Evolutionary conservation across 2,797 vertebrate species (phyloP), one percentile per base, ranked within the genome.

Genomic region (Borostomias antarcticus): DNA sequence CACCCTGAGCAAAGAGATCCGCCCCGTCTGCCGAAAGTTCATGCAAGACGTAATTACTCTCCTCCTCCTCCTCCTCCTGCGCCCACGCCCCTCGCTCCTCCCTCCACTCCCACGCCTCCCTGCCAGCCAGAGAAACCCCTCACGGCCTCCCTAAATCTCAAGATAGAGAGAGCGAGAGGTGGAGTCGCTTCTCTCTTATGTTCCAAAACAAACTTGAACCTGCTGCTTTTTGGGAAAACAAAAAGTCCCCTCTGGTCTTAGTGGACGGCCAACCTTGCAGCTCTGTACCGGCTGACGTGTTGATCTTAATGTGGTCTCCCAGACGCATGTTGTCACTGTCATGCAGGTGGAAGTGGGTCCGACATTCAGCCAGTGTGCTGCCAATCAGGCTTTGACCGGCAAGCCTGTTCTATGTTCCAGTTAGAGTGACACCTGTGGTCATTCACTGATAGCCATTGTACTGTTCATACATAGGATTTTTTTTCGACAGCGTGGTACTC

Each of bases 41-140:
- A 94, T 94, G 93, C 94, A 95, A 92, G 93, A 95, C 82, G 93
- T 94, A 94, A 94, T 92, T 92, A 91, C 83, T 80, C 83, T 51
- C 80, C 83, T 82, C 88, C 83, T 51, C 80, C 83, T 82, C 88
- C 77, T 32, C 72, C 76, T 77, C 81, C 64, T 45, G 43, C 58
- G 68, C 77, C 69, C 81, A 72, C 74, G 74, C 72, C 80, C 65
- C 61, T 35, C n/a, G 23, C 65, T 52, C 61, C 78, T 73, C 74
- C 72, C 70, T 32, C 53, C 59, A 61, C 74, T 30, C 8, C 57
- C 56, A 23, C 63, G 68, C 64, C 43, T 30, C 56, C 70, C 62
- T 51, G 62, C 43, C 66, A 11, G 62, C 35, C 70, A 64, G 57
- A 62, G n/a, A n/a, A n/a, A n/a, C n/a, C n/a, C n/a, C 19, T 26